Base-by-base conservation (phyloP, 2,888 invertebrate genomes). In the Eristalinus sepulchralis region DNA sequence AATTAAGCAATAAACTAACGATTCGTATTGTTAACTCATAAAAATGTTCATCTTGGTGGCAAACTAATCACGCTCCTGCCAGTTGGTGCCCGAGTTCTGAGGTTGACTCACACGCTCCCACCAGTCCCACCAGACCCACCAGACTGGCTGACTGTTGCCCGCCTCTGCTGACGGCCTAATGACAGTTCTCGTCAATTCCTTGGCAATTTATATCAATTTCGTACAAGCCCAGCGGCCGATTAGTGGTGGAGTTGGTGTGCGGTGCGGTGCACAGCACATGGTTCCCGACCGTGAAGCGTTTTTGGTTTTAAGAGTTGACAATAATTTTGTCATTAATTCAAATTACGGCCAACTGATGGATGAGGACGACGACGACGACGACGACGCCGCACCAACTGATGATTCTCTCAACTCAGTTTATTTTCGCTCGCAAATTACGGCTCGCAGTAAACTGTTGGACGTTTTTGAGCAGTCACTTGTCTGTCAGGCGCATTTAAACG, bases 291-390 rank as follows among this genome's bases (percentile, higher is more conserved):
- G 70, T 67, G 71, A 47, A 47, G 47, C 47, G 47, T 17, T 47
- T 47, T 66, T 72, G 47, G 47, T 27, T 20, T 78, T 71, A 36
- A 57, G 53, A 84, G 84, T 84, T 82, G 82, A 73, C 82, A 85
- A 85, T 85, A 85, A 85, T 82, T 82, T 85, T 85, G 72, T 82
- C 85, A 85, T 85, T 85, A 78, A 85, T 85, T 85, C 77, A 85
- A 85, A 85, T 85, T 85, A 82, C 72, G 76, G 68, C 59, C 68
- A 24, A 73, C 81, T 59, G 73, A 31, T 47, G 57, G 10, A 10
- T 5, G 27, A 27, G 27, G 27, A 27, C 27, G 27, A 27, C 27
- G 5, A 27, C 27, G 27, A 27, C 5, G 27, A 3, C 27, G 27
- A 27, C 27, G n/a, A n/a, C n/a, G n/a, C n/a, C 22, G 20, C 57